These are phyloP conservation scores for Tyrannus savana DNA, from an alignment of 2,113 vertebrate species.

Conservation along the genomic window DNA sequence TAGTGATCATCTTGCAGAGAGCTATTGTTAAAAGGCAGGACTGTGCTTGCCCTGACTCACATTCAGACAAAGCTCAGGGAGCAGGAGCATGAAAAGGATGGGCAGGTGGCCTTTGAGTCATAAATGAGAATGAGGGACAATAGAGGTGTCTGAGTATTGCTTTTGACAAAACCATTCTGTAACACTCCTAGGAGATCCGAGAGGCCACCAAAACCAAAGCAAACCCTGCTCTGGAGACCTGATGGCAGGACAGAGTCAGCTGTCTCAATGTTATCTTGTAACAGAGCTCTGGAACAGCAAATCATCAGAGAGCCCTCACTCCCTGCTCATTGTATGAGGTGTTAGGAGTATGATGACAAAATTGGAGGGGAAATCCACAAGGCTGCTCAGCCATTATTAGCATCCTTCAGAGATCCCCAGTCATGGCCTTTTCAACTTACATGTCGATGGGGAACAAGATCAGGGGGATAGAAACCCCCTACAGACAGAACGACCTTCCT, in stretches of 20 bases:
- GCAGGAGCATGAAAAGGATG: neutral
- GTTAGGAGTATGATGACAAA: neutral
- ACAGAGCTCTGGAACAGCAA: neutral
- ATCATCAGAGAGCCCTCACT: neutral
- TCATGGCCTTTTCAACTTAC: accelerated
- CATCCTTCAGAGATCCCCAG: neutral
- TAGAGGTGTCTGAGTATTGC: neutral
- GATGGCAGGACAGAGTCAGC: neutral
- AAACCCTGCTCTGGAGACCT: neutral
- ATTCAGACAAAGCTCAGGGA: neutral
- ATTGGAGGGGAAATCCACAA: neutral
- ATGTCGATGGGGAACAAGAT: neutral
- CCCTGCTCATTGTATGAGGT: neutral
- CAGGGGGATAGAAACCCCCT: neutral
- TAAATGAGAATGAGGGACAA: neutral
- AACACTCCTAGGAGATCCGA: neutral
- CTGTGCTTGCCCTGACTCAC: neutral
- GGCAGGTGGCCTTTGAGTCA: neutral
- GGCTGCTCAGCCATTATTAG: neutral
- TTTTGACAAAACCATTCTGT: neutral
- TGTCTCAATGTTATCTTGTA: neutral
- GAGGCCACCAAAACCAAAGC: neutral
- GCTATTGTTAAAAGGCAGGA: neutral
- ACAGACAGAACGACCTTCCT: neutral
- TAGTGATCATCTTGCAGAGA: neutral